Conservation (phyloP, 2,888 invertebrate species). For the Pseudococcus viburni region DNA sequence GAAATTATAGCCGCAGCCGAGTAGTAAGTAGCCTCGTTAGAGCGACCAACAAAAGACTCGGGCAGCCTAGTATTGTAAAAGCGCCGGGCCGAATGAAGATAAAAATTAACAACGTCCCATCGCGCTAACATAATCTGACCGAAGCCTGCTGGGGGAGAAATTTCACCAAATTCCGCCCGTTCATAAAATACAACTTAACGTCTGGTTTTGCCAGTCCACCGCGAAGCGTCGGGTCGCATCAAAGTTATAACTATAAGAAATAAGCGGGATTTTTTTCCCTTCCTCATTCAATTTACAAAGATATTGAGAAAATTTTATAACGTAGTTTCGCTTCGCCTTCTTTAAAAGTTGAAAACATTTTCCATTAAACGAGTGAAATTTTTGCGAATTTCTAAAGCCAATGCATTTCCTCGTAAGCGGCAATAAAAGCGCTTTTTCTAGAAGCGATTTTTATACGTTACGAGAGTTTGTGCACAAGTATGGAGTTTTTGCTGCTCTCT, state of each 20-base stretch:
- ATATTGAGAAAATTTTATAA: conserved; percentile 51
- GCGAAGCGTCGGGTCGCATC: too few relatives aligned
- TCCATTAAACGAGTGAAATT: conserved; percentile 47
- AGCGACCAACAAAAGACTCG: neutral
- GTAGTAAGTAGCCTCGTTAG: too few relatives aligned
- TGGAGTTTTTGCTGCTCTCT: neutral
- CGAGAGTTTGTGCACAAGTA: neutral
- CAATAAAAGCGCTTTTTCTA: conserved; percentile 42
- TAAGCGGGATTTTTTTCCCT: neutral
- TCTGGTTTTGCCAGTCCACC: neutral
- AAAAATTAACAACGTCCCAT: conserved; percentile 37
- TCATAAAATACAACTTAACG: neutral
- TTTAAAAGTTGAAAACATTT: conserved; percentile 34
- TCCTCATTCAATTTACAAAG: conserved; percentile 23
- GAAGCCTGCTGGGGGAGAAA: neutral
- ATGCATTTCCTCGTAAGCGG: conserved; percentile 16
- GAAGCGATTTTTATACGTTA: conserved; percentile 50
- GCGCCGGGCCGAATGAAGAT: neutral
- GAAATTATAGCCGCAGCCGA: too few relatives aligned
- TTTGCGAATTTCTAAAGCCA: conserved; percentile 12
- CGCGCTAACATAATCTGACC: neutral
- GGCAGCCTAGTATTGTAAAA: neutral
- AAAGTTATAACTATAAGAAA: neutral
- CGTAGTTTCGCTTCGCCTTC: conserved; percentile 7
- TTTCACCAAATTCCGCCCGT: neutral